Evolutionary conservation across 2,888 invertebrate genomes (phyloP).

Genomic region (Chromoteleia sp.): DNA sequence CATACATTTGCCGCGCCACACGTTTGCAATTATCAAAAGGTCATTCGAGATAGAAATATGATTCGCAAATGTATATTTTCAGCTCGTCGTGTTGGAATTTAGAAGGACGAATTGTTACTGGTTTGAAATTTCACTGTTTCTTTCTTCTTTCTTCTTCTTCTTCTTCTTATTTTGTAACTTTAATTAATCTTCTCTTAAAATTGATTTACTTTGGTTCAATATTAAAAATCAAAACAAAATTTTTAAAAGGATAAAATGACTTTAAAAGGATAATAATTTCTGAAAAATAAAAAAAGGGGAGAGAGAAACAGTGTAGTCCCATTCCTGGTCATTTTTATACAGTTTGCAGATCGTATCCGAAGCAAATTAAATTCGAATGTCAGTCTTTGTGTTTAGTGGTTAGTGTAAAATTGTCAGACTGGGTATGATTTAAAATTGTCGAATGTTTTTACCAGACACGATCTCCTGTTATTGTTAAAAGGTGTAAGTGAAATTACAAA

Average conservation of each 20-base stretch:
- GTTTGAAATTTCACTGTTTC: conserved; percentile 25
- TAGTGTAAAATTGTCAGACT: conserved; percentile 56
- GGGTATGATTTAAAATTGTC: conserved; percentile 19
- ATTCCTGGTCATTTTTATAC: neutral
- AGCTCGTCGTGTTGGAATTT: conserved; percentile 32
- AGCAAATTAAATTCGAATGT: conserved; percentile 61
- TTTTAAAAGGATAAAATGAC: too few species aligned
- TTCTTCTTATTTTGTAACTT: neutral
- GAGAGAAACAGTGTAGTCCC: neutral
- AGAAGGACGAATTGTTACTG: conserved; percentile 27
- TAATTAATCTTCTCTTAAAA: neutral
- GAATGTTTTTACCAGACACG: conserved; percentile 31
- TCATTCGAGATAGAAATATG: conserved; percentile 22
- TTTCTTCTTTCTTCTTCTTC: neutral
- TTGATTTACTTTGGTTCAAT: neutral
- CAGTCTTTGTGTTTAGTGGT: conserved; percentile 61
- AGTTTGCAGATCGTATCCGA: conserved; percentile 10
- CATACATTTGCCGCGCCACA: conserved; percentile 29
- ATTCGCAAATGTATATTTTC: conserved; percentile 31
- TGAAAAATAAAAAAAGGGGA: neutral
- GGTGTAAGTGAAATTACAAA: conserved; percentile 20
- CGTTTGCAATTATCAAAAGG: conserved; percentile 46
- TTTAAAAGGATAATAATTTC: too few species aligned
- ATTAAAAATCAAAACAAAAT: too few species aligned
- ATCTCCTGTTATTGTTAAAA: conserved; percentile 20